Base-by-base conservation (phyloP, 2,113 vertebrate genomes). In the Eublepharis macularius region DNA sequence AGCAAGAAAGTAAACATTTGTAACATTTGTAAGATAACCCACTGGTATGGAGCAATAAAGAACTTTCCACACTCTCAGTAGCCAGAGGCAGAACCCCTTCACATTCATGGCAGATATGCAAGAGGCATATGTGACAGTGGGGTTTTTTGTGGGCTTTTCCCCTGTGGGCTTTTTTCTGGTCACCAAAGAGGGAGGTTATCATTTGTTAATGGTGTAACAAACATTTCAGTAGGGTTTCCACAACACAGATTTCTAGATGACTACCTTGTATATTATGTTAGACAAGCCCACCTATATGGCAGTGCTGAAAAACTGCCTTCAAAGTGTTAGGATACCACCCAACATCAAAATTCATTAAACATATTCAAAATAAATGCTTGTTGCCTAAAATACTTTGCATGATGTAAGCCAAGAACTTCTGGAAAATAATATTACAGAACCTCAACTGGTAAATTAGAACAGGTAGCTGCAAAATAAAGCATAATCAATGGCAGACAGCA, bases 401-500 rank as follows among this genome's bases (percentile, higher is more conserved):
- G 57, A 54, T 57, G 39, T 19, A n/a, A 49, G 3, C 19, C 21
- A 72, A 26, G 16, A 82, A 77, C 12, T 70, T 49, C 19, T 86
- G 45, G 65, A 36, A 80, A 80, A 87, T 54, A 29, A 1, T 65
- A 70, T 26, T 8, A 8, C 41, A 85, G 6, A 88, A 75, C 3
- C 29, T 70, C 12, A 77, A 82, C 6, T 65, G 2, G 29, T 66
- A 74, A 82, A 4, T 72, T 76, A 63, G 54, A 60, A 82, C n/a
- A 65, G 80, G 13, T 41, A 73, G 0, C 76, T 66, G 29, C 34
- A 73, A 88, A 86, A 80, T n/a, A 19, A 83, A 73, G 21, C 9
- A 74, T 80, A 82, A 87, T 66, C 63, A 86, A 47, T 57, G 13
- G 65, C 12, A 26, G 87, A 87, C 69, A 80, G 0, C 8, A 81